phyloP scores from a whole-genome alignment of 2,888 invertebrate species.

The Gasteruption jaculator region DNA sequence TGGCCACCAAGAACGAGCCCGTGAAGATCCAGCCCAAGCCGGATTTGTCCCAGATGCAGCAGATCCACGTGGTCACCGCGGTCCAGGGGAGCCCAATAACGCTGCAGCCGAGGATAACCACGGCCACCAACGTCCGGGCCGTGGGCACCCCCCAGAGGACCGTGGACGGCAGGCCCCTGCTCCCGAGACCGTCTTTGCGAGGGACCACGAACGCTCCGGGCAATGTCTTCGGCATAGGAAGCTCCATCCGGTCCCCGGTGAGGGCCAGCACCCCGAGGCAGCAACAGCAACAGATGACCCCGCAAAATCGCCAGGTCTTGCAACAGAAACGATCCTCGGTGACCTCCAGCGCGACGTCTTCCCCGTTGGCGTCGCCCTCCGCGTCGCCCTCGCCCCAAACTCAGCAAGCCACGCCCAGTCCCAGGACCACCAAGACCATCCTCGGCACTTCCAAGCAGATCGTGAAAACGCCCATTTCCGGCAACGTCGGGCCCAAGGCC shows the following conservation, averaged over 20 bases:
- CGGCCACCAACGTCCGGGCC: slow-evolving; percentile 33
- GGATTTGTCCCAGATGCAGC: slow-evolving; percentile 43
- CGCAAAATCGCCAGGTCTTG: slow-evolving; percentile 25
- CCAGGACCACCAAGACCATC: slow-evolving; percentile 38
- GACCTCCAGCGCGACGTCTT: slow-evolving; percentile 23
- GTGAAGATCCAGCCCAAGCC: slow-evolving; percentile 49
- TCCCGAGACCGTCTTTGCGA: slow-evolving; percentile 40
- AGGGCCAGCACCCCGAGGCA: slow-evolving; percentile 33
- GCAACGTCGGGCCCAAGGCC: no score
- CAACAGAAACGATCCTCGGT: slow-evolving; percentile 32
- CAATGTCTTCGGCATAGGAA: slow-evolving; percentile 36
- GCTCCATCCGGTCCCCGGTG: slow-evolving; percentile 37
- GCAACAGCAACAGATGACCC: slow-evolving; percentile 24
- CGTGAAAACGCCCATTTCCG: no score
- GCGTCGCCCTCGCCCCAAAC: slow-evolving; percentile 25
- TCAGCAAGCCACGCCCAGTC: slow-evolving; percentile 30
- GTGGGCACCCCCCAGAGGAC: slow-evolving; percentile 32
- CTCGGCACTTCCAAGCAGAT: slow-evolving; percentile 32
- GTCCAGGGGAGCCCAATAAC: slow-evolving; percentile 38
- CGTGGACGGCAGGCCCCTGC: slow-evolving; percentile 37
- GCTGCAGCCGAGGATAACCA: slow-evolving; percentile 38
- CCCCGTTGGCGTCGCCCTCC: no score
- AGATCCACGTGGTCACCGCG: slow-evolving; percentile 47
- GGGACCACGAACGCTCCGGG: slow-evolving; percentile 36
- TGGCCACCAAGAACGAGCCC: slow-evolving; percentile 41